Evolutionary conservation across 2,888 invertebrate genomes (phyloP), one percentile per base, ranked within the genome.

Genomic region (Diadegma fenestrale): DNA sequence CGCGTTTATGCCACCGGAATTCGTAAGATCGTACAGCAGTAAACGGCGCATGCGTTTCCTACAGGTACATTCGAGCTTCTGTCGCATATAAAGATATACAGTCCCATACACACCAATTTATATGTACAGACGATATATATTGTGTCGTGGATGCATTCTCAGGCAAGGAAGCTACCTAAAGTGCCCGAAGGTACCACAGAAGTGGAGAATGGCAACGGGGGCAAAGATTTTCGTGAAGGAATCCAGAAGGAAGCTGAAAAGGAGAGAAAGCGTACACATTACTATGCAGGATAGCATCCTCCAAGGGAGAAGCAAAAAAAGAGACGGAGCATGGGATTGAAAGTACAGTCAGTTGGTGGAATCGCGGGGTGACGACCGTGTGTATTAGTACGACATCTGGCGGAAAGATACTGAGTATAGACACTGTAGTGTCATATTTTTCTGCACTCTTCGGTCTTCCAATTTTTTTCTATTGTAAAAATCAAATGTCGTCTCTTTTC

Each of bases 261-360:
- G 22, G 78, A 72, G 33, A 58, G 75, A 58, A 41, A 30, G 71
- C 54, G 68, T 84, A 81, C 82, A 83, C 87, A 90, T 90, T 90
- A 88, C 87, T 89, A 89, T 89, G 88, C 85, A 84, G 86, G 85
- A 88, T 88, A 86, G 88, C 85, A 63, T 82, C 83, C 76, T 71
- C 76, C 41, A n/a, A 61, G 73, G 73, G 73, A 41, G 68, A 76
- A 76, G 30, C 26, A n/a, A 5, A 22, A n/a, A 30, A 81, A 78
- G 61, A 68, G 66, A 64, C 45, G 73, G 66, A 63, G 76, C 22
- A 54, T 58, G 14, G 26, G 26, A 58, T 58, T 22, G 58, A 26
- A 58, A 26, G 26, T 58, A 58, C 26, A 58, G 41, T 33, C 19
- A 33, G 19, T 4, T 19, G 71, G 12, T 58, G 33, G 51, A 51